Base-by-base conservation (phyloP, 2,888 invertebrate species). In the Oxycera nigricornis region DNA sequence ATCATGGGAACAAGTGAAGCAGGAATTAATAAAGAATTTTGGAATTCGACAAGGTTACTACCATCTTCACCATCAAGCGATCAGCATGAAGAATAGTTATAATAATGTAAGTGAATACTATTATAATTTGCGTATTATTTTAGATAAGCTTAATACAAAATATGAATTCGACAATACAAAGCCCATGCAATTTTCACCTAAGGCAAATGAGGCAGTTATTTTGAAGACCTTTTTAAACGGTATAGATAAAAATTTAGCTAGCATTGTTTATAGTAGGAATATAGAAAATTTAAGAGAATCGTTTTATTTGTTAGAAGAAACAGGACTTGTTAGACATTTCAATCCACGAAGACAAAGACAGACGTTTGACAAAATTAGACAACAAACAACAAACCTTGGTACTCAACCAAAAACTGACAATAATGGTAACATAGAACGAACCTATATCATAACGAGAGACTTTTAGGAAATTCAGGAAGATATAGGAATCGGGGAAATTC, bases 41-140 rank as follows among this genome's bases (percentile, higher is more conserved):
- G 74, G 76, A 57, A 46, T 76, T 26, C 55, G 72, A 46, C 74
- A 76, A 14, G 68, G 73, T 2, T 78, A 76, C 26, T 73, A 76
- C 14, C 59, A 75, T 4, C 41, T 76, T 7, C 68, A 73, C 17
- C 72, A 77, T 59, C 68, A 74, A 22, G 77, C 74, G 28, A 59
- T 74, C 7, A 76, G 17, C 14, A 46, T 17, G 3, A 46, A 17
- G 14, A 46, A 46, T 46, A 46, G 17, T 17, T n/a, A 46, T 46
- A 11, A n/a, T n/a, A n/a, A n/a, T n/a, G n/a, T n/a, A n/a, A n/a
- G n/a, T n/a, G n/a, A n/a, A n/a, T n/a, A n/a, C n/a, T n/a, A n/a
- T n/a, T n/a, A n/a, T n/a, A n/a, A n/a, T n/a, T n/a, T n/a, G n/a
- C n/a, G n/a, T n/a, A n/a, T n/a, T 46, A 35, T 35, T 7, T 35